Conservation (phyloP, 92 coral and sea anemone genomes). For the Epizoanthus illoricatus region DNA sequence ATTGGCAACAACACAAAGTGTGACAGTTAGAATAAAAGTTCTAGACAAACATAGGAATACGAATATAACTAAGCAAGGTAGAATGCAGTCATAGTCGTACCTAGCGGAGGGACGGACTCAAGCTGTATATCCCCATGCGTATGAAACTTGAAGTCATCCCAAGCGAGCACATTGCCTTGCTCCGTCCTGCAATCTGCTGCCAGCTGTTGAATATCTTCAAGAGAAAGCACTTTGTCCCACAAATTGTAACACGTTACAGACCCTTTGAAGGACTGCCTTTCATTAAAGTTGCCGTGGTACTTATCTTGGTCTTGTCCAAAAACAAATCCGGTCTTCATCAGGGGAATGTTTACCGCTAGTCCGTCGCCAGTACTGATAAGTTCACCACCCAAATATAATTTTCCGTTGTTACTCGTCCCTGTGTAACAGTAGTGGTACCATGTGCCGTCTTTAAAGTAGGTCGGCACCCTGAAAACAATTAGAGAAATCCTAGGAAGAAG, state of each 20-base stretch:
- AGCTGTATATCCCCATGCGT: constrained; percentile 19
- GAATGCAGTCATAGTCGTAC: background rate
- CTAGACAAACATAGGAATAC: too few species aligned
- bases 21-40: too few species aligned
- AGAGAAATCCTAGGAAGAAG: too few species aligned
- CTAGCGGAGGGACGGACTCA: background rate
- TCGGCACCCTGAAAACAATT: background rate
- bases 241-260: constrained; percentile 20
- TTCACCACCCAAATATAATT: background rate
- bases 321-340: background rate
- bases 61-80: too few species aligned
- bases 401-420: background rate
- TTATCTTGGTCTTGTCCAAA: constrained; percentile 17
- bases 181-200: constrained; percentile 12
- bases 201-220: constrained; percentile 5
- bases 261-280: background rate
- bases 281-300: background rate
- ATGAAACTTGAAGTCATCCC: constrained; percentile 24
- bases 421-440: constrained; percentile 24
- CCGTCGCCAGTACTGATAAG: rapidly evolving
- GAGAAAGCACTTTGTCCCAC: constrained; percentile 15
- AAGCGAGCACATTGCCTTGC: constrained; percentile 10
- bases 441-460: background rate
- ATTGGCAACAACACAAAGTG: too few species aligned
- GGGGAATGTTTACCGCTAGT: background rate